phyloP scores from a whole-genome alignment of 2,888 invertebrate genomes.

The Lydus trimaculatus region DNA sequence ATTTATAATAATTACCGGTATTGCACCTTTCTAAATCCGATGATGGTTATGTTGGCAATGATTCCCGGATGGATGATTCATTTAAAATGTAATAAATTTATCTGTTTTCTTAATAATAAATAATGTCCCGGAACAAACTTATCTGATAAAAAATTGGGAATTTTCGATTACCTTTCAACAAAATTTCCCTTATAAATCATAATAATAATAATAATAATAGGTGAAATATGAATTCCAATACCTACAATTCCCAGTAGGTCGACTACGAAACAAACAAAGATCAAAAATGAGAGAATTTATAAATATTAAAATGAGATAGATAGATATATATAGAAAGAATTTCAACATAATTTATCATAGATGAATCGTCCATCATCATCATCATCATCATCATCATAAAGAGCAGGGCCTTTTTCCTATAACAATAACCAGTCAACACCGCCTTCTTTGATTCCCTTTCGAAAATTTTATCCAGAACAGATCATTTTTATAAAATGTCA shows the following conservation, averaged over 20 bases:
- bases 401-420: conserved; percentile 39
- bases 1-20: neutral
- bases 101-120: neutral
- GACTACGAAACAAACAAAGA: conserved; percentile 15
- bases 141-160: neutral
- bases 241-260: conserved; percentile 23
- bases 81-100: neutral
- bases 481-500: conserved; percentile 32
- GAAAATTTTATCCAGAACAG: conserved; percentile 36
- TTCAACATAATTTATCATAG: conserved; percentile 50
- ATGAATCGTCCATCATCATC: conserved; percentile 46
- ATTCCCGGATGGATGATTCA: conserved; percentile 2
- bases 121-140: conserved; percentile 5
- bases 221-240: conserved; percentile 27
- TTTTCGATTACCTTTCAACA: neutral
- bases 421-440: conserved; percentile 50
- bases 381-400: conserved; percentile 25
- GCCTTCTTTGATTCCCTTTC: conserved; percentile 47
- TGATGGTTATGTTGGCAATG: neutral
- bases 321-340: conserved; percentile 26
- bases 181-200: conserved; percentile 6
- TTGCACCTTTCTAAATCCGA: neutral
- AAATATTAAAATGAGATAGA: neutral
- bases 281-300: neutral
- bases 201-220: neutral